Evolutionary conservation across 2,888 invertebrate genomes (phyloP).

Genomic region (Acronicta leporina): DNA sequence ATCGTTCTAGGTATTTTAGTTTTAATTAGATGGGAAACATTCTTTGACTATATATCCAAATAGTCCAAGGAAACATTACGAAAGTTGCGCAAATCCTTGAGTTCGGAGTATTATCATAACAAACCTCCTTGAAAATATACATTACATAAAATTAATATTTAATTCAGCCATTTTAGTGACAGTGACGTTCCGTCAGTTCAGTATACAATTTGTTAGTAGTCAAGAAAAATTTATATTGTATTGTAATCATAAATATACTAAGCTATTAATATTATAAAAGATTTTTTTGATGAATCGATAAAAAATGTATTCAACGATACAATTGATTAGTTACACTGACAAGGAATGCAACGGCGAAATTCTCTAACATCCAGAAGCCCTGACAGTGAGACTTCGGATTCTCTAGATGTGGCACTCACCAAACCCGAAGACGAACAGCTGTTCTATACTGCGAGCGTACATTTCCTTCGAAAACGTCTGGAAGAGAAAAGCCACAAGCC

Average conservation of each 20-base stretch:
- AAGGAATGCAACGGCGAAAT: constrained; percentile 71
- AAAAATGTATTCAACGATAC: constrained; percentile 62
- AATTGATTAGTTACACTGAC: constrained; percentile 44
- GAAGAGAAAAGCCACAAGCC: constrained; percentile 66
- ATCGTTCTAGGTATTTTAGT: too few relatives aligned
- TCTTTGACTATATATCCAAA: too few relatives aligned
- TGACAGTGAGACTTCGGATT: constrained; percentile 47
- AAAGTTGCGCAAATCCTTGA: neutral
- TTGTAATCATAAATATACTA: constrained; percentile 30
- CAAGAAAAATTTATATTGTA: constrained; percentile 48
- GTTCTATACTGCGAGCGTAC: constrained; percentile 79
- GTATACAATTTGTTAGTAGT: constrained; percentile 23
- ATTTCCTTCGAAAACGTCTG: constrained; percentile 78
- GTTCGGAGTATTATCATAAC: neutral
- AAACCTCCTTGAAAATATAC: constrained; percentile 18
- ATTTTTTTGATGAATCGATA: constrained; percentile 52
- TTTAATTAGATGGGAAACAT: too few relatives aligned
- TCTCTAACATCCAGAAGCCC: constrained; percentile 40
- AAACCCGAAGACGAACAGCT: constrained; percentile 71
- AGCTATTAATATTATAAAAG: constrained; percentile 26
- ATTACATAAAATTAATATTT: constrained; percentile 11
- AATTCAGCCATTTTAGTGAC: constrained; percentile 23
- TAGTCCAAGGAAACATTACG: too few relatives aligned
- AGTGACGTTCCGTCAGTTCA: constrained; percentile 43
- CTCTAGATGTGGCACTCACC: constrained; percentile 54